These are phyloP conservation scores for Aurelia sp. DNA, from an alignment of 30 jellyfish, hydroid and myxozoan species.

Conservation along the genomic window DNA sequence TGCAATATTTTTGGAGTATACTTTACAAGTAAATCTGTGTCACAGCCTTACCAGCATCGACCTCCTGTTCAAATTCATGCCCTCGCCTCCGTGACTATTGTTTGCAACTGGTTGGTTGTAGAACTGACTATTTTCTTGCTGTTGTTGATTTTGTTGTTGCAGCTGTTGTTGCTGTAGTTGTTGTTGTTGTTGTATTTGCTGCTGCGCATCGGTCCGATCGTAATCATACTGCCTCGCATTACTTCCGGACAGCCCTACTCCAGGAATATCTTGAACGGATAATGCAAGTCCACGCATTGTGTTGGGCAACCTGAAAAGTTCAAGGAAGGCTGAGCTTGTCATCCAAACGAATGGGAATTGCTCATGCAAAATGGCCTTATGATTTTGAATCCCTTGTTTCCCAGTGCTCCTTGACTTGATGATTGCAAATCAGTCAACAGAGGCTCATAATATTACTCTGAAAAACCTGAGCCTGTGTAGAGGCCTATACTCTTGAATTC, in stretches of 20 bases:
- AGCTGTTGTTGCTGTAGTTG: conserved; percentile 35
- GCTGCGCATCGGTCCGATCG: conserved; percentile 48
- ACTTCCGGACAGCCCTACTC: conserved; percentile 20
- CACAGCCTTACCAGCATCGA: conserved; percentile 48
- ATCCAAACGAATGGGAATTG: no score
- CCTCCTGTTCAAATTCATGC: conserved; percentile 32
- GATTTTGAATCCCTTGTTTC: no score
- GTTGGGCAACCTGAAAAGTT: neutral
- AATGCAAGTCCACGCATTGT: conserved; percentile 52
- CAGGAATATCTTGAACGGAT: conserved; percentile 66
- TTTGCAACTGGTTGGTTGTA: conserved; percentile 2
- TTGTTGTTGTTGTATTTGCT: conserved; percentile 13
- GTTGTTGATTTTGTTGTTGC: conserved; percentile 21
- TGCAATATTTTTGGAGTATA: no score
- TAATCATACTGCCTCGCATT: conserved; percentile 24
- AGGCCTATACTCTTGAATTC: no score
- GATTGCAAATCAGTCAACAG: no score
- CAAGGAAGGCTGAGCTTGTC: no score
- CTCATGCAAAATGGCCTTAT: no score
- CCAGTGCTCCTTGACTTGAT: no score
- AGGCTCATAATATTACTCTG: no score
- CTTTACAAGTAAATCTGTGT: no score
- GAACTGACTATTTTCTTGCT: conserved; percentile 27
- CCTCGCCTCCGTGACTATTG: conserved; percentile 37
- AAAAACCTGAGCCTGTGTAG: no score